Conservation (phyloP, 2,888 invertebrate species). For the Idaea biselata region DNA sequence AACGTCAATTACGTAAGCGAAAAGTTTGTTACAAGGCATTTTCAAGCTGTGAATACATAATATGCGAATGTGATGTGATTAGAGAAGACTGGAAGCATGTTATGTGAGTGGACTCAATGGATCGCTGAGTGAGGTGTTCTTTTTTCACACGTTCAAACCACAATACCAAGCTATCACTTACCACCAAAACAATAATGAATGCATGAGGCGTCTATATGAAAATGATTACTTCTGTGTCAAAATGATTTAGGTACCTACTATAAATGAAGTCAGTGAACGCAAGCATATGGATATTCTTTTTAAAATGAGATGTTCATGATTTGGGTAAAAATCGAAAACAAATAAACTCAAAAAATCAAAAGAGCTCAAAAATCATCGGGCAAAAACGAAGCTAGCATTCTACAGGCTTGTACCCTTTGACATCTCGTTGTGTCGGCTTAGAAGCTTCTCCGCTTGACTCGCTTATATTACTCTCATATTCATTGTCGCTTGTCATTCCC, state of each 20-base stretch:
- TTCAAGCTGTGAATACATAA: not conserved
- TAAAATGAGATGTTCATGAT: slow-evolving; percentile 27
- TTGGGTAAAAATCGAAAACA: slow-evolving; percentile 34
- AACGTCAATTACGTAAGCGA: slow-evolving; percentile 16
- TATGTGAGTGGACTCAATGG: not conserved
- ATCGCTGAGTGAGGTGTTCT: not conserved
- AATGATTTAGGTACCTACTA: not conserved
- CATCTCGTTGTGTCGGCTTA: slow-evolving; percentile 71
- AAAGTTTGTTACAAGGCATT: slow-evolving; percentile 3
- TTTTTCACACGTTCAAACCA: not conserved
- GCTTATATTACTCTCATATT: slow-evolving; percentile 78
- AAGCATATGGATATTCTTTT: slow-evolving; percentile 32
- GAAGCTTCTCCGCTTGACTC: slow-evolving; percentile 75
- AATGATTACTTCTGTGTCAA: not conserved
- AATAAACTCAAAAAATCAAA: slow-evolving; percentile 49
- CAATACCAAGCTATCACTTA: not conserved
- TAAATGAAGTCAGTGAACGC: slow-evolving; percentile 14
- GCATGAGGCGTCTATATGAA: not conserved
- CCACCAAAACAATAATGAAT: not conserved
- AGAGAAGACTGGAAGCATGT: not conserved
- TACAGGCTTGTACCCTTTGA: slow-evolving; percentile 77
- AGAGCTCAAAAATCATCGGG: slow-evolving; percentile 65
- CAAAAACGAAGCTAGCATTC: slow-evolving; percentile 72
- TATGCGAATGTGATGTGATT: not conserved
- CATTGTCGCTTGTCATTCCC: slow-evolving; percentile 81